Percentiles rank a stretch among this genome's conserved stretches.
Evolutionary conservation across 2,113 vertebrate genomes (phyloP).

Genomic region (Corythoichthys haematopterus): DNA sequence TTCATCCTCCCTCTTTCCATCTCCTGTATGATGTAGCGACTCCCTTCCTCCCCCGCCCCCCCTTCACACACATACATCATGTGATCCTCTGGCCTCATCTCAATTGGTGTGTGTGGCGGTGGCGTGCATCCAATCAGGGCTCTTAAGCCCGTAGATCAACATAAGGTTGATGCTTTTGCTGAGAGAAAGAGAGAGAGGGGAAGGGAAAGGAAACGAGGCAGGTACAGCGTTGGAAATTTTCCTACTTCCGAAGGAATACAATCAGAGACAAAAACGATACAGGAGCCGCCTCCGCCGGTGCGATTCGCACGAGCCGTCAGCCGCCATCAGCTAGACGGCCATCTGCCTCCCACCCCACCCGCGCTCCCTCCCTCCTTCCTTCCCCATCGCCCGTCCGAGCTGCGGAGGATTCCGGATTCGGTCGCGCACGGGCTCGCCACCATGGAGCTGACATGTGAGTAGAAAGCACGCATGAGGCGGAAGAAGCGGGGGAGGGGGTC

Average conservation of each 20-base stretch:
- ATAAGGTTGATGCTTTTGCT: constrained; percentile 78
- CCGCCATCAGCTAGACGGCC: constrained; percentile 35
- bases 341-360: constrained; percentile 32
- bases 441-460: constrained; percentile 78
- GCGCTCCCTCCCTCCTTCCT: neutral
- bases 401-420: constrained; percentile 45
- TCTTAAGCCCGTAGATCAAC: constrained; percentile 76
- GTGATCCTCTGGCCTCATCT: constrained; percentile 64
- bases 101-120: constrained; percentile 79
- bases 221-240: neutral
- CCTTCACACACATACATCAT: constrained; percentile 48
- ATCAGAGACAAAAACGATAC: neutral
- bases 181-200: constrained; percentile 49
- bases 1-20: constrained; percentile 27
- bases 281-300: neutral
- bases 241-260: neutral
- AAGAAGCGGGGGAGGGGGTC: constrained; percentile 23
- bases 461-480: constrained; percentile 35
- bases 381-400: constrained; percentile 21
- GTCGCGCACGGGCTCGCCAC: constrained; percentile 43
- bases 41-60: constrained; percentile 51
- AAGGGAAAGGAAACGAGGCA: constrained; percentile 27
- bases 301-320: neutral
- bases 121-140: constrained; percentile 80
- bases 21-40: constrained; percentile 53